Base-by-base conservation (phyloP, 2,113 vertebrate species). In the Pogonocichla stellata region DNA sequence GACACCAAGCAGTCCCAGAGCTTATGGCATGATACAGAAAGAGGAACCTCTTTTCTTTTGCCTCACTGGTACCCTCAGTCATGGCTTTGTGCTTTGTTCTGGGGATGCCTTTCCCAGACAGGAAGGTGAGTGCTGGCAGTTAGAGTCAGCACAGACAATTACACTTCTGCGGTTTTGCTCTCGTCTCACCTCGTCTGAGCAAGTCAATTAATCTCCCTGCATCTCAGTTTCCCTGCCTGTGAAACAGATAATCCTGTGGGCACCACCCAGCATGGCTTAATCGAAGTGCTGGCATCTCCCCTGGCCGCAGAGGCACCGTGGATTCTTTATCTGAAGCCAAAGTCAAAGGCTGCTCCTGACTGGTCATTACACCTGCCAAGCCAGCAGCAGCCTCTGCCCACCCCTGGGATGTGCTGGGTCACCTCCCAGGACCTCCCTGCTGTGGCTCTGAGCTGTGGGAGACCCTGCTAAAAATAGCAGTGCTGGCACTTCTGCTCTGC, bases 141-240 rank as follows among this genome's bases (percentile, higher is more conserved):
- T 79, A 86, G 69, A 88, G 60, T 47, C 58, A 88, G 82, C 6
- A 1, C 82, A 92, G 80, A 48, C 86, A 92, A 74, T 91, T 93
- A 89, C 10, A 9, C 83, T 78, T 88, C 69, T 91, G 86, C 80
- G 86, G 56, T 77, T 90, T 88, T 77, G 88, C 25, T 83, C 86
- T 58, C 61, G 24, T 74, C 64, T 96, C 92, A 86, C 86, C 92
- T 93, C 75, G 22, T 74, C 83, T 9, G 40, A 93, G 57, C 77
- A 67, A 92, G 83, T 84, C 86, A 86, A 50, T 95, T 95, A 84
- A 93, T 95, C 92, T 93, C 69, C 53, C 80, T n/a, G 69, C 80
- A 40, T 92, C 91, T 88, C 29, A 0, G 80, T 71, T 84, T 28
- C 86, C 57, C 83, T 74, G 90, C 61, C 86, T 93, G 88, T 93